A percentile compares a stretch with the other conserved stretches of the same genome.
Conservation (phyloP, 2,113 vertebrate genomes). For the Leucoraja erinaceus region DNA sequence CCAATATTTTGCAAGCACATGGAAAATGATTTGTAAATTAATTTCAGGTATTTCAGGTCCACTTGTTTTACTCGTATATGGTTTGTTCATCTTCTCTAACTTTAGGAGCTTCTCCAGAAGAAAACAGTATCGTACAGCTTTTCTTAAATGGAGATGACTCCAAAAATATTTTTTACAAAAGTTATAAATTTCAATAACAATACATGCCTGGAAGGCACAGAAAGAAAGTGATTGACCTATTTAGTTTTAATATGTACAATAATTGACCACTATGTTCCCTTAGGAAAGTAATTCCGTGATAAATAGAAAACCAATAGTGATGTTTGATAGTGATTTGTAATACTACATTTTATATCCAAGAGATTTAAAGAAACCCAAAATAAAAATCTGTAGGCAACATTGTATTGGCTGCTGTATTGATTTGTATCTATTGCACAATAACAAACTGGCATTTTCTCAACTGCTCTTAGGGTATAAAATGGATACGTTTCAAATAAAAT, state of each 20-base stretch:
- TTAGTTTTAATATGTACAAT: slow-evolving; percentile 43
- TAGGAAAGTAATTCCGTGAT: slow-evolving; percentile 42
- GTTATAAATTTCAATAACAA: neutral
- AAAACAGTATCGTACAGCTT: neutral
- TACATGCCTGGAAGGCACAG: slow-evolving; percentile 40
- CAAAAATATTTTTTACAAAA: neutral
- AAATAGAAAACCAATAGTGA: slow-evolving; percentile 41
- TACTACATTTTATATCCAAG: neutral
- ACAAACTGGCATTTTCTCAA: neutral
- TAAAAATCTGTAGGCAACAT: neutral
- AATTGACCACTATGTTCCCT: slow-evolving; percentile 42
- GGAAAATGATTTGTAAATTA: neutral
- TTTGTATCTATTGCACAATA: neutral
- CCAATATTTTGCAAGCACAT: too few species aligned
- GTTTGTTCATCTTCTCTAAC: neutral
- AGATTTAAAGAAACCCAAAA: neutral
- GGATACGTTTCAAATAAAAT: neutral
- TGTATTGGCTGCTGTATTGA: too few species aligned
- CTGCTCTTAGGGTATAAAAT: neutral
- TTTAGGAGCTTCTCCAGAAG: neutral
- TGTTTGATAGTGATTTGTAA: slow-evolving; percentile 38
- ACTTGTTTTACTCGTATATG: neutral
- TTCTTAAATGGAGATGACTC: neutral
- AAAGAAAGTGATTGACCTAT: slow-evolving; percentile 43
- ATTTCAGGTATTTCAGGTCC: neutral